phyloP scores from a whole-genome alignment of 2,113 vertebrate species.

The Tetrao urogallus region DNA sequence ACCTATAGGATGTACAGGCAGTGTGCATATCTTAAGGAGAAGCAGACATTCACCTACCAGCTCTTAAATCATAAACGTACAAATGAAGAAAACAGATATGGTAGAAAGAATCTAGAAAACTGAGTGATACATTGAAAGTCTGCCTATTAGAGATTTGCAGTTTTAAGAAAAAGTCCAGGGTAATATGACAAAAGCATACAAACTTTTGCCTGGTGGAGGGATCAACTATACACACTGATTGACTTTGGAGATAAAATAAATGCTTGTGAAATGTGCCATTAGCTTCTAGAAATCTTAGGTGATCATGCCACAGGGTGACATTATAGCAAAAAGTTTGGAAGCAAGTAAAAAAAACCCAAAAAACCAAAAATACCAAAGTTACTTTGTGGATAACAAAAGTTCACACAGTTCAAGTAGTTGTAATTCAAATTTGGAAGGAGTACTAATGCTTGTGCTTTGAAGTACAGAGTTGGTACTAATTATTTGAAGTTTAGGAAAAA shows the following conservation, averaged over 20 bases:
- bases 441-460: neutral
- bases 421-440: neutral
- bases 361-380: neutral
- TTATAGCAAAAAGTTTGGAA: neutral
- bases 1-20: neutral
- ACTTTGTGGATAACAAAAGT: neutral
- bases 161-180: neutral
- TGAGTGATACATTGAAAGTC: neutral
- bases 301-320: neutral
- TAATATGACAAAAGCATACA: neutral
- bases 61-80: neutral
- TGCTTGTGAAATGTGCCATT: neutral
- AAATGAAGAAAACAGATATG: neutral
- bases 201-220: neutral
- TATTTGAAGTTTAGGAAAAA: neutral
- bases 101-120: neutral
- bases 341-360: neutral
- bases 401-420: neutral
- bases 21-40: neutral
- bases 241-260: neutral
- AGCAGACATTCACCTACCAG: neutral
- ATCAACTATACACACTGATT: neutral
- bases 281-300: neutral
- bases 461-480: neutral
- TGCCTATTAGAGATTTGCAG: neutral